These are phyloP conservation scores for Caenorhabditis japonica DNA, from an alignment of 2,888 invertebrate genomes.

Conservation along the genomic window DNA sequence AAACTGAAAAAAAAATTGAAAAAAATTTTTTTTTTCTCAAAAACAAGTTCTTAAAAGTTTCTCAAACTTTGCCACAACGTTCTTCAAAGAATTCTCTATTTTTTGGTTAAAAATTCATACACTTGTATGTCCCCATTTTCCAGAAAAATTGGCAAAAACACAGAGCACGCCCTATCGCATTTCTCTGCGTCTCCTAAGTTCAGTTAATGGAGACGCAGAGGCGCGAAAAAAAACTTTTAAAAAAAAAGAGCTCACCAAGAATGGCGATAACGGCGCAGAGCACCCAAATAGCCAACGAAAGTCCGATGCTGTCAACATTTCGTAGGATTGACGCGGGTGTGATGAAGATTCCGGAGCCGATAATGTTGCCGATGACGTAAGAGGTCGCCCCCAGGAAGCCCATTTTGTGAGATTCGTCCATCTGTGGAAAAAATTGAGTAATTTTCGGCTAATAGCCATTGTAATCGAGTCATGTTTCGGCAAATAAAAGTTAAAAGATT, in stretches of 20 bases:
- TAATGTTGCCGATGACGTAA: slow-evolving; percentile 76
- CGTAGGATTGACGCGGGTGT: slow-evolving; percentile 68
- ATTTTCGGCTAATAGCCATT: background rate
- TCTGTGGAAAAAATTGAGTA: too few species aligned
- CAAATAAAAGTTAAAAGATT: background rate
- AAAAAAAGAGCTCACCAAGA: slow-evolving; percentile 68
- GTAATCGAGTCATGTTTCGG: background rate
- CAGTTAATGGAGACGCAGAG: background rate
- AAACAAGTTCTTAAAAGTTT: too few species aligned
- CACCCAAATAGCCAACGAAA: slow-evolving; percentile 92
- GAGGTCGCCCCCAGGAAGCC: slow-evolving; percentile 73
- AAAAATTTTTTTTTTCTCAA: too few species aligned
- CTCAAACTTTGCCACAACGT: too few species aligned
- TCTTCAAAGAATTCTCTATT: too few species aligned
- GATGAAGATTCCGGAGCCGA: slow-evolving; percentile 76
- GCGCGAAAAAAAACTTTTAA: too few species aligned
- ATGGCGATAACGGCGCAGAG: slow-evolving; percentile 84
- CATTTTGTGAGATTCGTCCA: slow-evolving; percentile 73
- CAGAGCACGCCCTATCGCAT: too few species aligned
- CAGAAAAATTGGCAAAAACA: too few species aligned
- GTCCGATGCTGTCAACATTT: slow-evolving; percentile 84
- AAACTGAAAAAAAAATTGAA: too few species aligned
- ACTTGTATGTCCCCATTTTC: too few species aligned
- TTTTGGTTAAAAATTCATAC: too few species aligned
- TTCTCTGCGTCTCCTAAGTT: background rate